Percentiles rank a stretch among this genome's conserved stretches.
These are phyloP conservation scores for Solenopsis invicta DNA, from an alignment of 1,140 invertebrate species.

Conservation along the genomic window DNA sequence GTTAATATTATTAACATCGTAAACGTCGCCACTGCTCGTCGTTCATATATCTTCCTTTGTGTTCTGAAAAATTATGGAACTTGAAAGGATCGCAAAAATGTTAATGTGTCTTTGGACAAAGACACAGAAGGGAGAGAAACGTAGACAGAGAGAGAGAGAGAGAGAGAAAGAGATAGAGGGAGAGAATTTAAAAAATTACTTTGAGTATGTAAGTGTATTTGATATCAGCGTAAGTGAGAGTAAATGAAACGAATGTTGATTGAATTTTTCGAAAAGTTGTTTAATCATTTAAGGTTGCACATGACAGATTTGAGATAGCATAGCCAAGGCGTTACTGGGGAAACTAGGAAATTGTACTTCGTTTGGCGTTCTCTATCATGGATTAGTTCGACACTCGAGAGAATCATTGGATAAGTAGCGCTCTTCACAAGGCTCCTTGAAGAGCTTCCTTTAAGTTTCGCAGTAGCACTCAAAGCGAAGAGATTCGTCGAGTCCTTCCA, in stretches of 20 bases:
- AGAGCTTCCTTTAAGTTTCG: conserved; percentile 67
- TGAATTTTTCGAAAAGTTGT: not conserved
- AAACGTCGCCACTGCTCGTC: not conserved
- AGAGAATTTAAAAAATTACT: not conserved
- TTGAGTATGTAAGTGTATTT: not conserved
- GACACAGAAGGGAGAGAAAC: not conserved
- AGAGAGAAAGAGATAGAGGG: not conserved
- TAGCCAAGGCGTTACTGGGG: not conserved
- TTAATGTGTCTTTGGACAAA: not conserved
- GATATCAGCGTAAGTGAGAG: not conserved
- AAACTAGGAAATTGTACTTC: not conserved
- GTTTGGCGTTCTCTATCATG: conserved; percentile 30
- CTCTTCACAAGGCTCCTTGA: conserved; percentile 44
- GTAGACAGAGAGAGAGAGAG: too few species aligned
- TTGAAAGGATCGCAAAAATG: conserved; percentile 1
- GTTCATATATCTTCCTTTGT: not conserved
- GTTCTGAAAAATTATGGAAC: conserved; percentile 16
- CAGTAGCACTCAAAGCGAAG: conserved; percentile 69
- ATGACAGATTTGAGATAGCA: conserved; percentile 11
- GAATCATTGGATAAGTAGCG: conserved; percentile 62
- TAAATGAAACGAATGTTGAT: not conserved
- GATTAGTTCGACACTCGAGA: conserved; percentile 56
- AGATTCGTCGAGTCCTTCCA: conserved; percentile 54
- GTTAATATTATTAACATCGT: conserved; percentile 28
- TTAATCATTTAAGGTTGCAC: not conserved